Percentiles rank a stretch among this genome's conserved stretches.
Conservation (phyloP, 2,888 invertebrate genomes). For the Trachelus troglodyta region DNA sequence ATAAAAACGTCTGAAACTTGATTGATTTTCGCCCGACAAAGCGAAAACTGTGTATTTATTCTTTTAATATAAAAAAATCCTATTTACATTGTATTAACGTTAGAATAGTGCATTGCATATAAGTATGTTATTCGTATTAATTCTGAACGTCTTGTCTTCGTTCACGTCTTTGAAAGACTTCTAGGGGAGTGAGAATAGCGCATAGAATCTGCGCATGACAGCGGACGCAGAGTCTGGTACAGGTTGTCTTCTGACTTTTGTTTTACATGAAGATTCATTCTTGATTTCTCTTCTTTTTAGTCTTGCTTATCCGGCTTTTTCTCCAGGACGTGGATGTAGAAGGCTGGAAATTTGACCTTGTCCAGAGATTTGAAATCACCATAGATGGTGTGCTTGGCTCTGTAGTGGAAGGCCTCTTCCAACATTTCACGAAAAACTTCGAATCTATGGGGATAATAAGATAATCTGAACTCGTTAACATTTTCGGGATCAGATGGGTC, state of each 20-base stretch:
- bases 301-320: slow-evolving; percentile 56
- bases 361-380: slow-evolving; percentile 83
- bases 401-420: slow-evolving; percentile 75
- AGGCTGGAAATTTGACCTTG: slow-evolving; percentile 76
- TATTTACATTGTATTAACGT: background rate
- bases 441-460: slow-evolving; percentile 88
- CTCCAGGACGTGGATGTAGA: slow-evolving; percentile 88
- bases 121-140: background rate
- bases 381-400: slow-evolving; percentile 77
- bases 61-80: background rate
- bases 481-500: slow-evolving; percentile 48
- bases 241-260: background rate
- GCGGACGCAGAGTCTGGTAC: background rate
- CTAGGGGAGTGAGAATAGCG: background rate
- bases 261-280: background rate
- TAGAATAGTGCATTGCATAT: background rate
- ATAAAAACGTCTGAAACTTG: slow-evolving; percentile 37
- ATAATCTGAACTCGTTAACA: slow-evolving; percentile 84
- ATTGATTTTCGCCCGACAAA: background rate
- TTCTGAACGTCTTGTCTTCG: background rate
- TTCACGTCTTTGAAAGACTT: background rate
- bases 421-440: slow-evolving; percentile 79
- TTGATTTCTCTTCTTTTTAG: background rate
- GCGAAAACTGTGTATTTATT: background rate
- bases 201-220: background rate